Conservation (phyloP, 2,888 invertebrate species). For the Cryptocheilus praepositus region DNA sequence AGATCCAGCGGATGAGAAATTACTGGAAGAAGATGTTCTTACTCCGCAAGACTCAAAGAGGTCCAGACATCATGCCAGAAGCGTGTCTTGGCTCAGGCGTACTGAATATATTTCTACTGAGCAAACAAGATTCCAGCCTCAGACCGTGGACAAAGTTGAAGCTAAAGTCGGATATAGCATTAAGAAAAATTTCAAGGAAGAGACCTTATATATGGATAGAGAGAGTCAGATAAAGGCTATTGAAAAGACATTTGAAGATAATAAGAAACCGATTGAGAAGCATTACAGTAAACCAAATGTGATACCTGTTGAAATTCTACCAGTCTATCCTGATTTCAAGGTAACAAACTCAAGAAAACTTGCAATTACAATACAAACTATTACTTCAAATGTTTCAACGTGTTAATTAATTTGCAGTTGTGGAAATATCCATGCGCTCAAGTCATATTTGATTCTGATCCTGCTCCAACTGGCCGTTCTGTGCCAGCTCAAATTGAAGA, state of each 20-base stretch:
- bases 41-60: constrained; percentile 92
- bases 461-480: constrained; percentile 92
- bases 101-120: constrained; percentile 99
- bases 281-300: constrained; percentile 99
- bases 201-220: constrained; percentile 95
- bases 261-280: constrained; percentile 88
- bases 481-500: constrained; percentile 94
- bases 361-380: background rate
- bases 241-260: constrained; percentile 96
- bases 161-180: constrained; percentile 99
- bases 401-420: constrained; percentile 76
- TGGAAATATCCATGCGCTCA: constrained; percentile 99
- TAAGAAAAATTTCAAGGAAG: constrained; percentile 92
- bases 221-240: constrained; percentile 98
- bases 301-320: constrained; percentile 89
- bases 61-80: constrained; percentile 96
- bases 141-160: constrained; percentile 97
- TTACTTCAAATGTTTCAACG: constrained; percentile 18
- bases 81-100: constrained; percentile 98
- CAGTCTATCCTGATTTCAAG: constrained; percentile 96
- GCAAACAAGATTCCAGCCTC: constrained; percentile 97
- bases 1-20: constrained; percentile 94
- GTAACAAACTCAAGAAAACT: constrained; percentile 60
- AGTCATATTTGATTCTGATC: constrained; percentile 99
- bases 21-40: constrained; percentile 95